phyloP scores from a whole-genome alignment of 2,113 vertebrate species.

The Origma solitaria region DNA sequence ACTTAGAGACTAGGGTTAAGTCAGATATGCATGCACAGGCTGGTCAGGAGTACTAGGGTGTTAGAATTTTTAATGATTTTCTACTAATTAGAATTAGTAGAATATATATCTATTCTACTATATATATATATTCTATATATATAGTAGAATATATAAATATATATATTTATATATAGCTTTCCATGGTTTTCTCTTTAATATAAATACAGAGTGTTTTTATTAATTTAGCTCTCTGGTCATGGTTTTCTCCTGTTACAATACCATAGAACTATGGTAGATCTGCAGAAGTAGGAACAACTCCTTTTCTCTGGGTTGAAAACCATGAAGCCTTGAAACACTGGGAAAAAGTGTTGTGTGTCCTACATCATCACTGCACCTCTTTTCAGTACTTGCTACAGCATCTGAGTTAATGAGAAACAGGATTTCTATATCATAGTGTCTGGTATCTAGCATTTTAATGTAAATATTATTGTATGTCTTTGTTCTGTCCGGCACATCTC shows the following conservation, averaged over 20 bases:
- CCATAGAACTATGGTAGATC: background rate
- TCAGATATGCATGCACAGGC: fast-evolving
- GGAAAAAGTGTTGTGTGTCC: background rate
- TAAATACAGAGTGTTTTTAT: background rate
- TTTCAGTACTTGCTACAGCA: background rate
- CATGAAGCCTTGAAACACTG: background rate
- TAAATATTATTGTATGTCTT: background rate
- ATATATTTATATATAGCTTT: background rate
- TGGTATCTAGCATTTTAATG: background rate
- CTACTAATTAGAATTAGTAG: background rate
- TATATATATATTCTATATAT: no score
- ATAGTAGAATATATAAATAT: no score
- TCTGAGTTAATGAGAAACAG: background rate
- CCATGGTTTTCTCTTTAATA: background rate
- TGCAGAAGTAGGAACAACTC: background rate
- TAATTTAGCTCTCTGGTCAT: background rate
- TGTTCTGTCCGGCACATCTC: background rate
- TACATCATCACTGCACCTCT: background rate
- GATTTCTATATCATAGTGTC: background rate
- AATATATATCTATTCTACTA: no score
- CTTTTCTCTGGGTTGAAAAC: background rate
- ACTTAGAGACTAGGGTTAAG: background rate
- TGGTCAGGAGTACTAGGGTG: background rate
- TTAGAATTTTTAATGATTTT: background rate
- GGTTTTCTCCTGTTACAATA: background rate